A percentile compares a stretch with the other conserved stretches of the same genome.
These are phyloP conservation scores for Thalassoma bifasciatum DNA, from an alignment of 2,113 vertebrate species.

Conservation along the genomic window DNA sequence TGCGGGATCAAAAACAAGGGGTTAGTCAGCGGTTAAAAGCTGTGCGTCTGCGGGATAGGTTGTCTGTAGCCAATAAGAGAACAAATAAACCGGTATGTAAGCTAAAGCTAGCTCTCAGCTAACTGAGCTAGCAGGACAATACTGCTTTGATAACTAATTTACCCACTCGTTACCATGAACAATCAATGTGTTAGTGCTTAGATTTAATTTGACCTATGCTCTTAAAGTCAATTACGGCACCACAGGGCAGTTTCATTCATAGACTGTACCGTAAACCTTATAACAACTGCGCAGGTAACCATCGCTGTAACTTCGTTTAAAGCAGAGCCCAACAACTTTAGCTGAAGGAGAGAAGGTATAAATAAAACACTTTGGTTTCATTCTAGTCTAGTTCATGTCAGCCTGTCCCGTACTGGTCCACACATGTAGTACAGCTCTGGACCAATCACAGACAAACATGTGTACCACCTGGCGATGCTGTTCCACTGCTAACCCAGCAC, in stretches of 20 bases:
- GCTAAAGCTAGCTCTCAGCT: not conserved
- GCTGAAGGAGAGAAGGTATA: not conserved
- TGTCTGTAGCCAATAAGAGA: too few species aligned
- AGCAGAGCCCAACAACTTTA: not conserved
- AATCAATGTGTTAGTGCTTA: too few species aligned
- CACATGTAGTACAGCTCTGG: slow-evolving; percentile 48
- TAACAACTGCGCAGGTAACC: not conserved
- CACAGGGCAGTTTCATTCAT: not conserved
- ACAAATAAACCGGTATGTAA: not conserved
- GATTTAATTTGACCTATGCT: too few species aligned
- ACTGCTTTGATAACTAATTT: too few species aligned
- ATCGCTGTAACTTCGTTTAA: not conserved
- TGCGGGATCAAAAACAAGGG: too few species aligned
- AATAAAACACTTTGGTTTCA: not conserved
- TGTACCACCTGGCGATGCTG: slow-evolving; percentile 76
- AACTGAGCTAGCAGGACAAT: not conserved
- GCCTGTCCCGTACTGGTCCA: not conserved
- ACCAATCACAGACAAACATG: slow-evolving; percentile 88
- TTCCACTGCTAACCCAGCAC: slow-evolving; percentile 13
- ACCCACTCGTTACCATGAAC: too few species aligned
- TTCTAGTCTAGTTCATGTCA: not conserved
- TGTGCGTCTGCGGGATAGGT: too few species aligned
- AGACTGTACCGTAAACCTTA: not conserved
- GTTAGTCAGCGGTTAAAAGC: not conserved
- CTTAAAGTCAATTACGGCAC: too few species aligned